A percentile compares a stretch with the other conserved stretches of the same genome.
Conservation (phyloP, 2,113 vertebrate species). For the Microcebus jonahi region DNA sequence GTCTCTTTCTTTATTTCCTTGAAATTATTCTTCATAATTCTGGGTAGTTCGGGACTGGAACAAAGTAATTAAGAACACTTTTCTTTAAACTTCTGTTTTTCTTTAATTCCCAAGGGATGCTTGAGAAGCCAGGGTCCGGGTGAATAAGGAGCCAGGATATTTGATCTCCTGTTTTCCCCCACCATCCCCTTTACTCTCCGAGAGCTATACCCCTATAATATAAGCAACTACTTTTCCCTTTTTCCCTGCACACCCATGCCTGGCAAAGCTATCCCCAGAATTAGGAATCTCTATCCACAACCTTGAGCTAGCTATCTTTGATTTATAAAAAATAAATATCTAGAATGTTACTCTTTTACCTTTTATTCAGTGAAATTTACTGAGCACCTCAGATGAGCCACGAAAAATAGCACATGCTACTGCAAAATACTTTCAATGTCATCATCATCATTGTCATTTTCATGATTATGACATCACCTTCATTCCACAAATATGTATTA, state of each 20-base stretch:
- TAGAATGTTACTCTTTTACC: neutral
- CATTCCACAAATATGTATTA: neutral
- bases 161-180: accelerated
- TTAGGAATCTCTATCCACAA: neutral
- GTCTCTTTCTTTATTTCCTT: neutral
- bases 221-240: neutral
- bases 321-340: neutral
- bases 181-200: accelerated
- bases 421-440: neutral
- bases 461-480: neutral
- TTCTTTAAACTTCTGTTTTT: neutral
- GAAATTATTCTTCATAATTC: neutral
- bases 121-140: neutral
- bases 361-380: neutral
- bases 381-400: neutral
- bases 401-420: neutral
- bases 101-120: neutral
- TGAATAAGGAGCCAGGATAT: neutral
- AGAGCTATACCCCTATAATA: neutral
- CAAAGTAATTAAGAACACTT: neutral
- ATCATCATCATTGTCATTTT: neutral
- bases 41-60: neutral
- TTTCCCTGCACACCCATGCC: neutral
- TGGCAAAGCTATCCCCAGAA: neutral
- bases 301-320: neutral